Evolutionary conservation across 2,113 vertebrate species (phyloP), one percentile per base, ranked within the genome.

Genomic region (Okapia johnstoni): DNA sequence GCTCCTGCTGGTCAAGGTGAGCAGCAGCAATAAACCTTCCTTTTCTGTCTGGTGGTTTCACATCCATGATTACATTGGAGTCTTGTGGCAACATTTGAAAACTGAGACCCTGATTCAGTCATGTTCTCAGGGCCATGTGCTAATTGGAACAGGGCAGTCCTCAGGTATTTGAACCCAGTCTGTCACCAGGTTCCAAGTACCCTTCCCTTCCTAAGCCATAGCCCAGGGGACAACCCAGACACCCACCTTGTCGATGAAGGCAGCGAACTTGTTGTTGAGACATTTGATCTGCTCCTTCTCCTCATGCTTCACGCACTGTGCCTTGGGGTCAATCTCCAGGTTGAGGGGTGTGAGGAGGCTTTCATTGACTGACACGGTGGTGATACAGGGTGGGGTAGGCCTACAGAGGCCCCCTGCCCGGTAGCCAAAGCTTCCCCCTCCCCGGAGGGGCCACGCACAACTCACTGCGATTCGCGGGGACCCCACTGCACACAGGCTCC

Each of bases 281-380:
- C 98, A 97, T 26, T 99, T 99, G 98, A 99, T 99, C 94, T 99
- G 98, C 48, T 99, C 97, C 98, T 99, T 99, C 98, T 99, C 99
- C 76, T 98, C 96, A 3, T 91, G 48, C 88, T 99, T 99, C 52
- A 98, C 96, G 0, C 46, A 55, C 15, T 98, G 96, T 21, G 98
- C 54, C 0, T 94, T 92, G 57, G 98, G 98, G 87, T 98, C 94
- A 0, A 99, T 94, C 25, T 98, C 98, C 3, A 98, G 14, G 40
- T 93, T 84, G 87, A 98, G 98, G 0, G 94, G 11, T 5, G 28
- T 97, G 97, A 98, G 70, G 70, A 76, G 70, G 2, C 70, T 43
- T 36, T 76, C 40, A 0, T 76, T 76, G 40, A 76, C 36, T 13
- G 0, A 88, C 60, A 98, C 93, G 0, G 96, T 96, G 3, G 76